These are phyloP conservation scores for Oligia latruncula DNA, from an alignment of 2,888 invertebrate species.

Conservation along the genomic window DNA sequence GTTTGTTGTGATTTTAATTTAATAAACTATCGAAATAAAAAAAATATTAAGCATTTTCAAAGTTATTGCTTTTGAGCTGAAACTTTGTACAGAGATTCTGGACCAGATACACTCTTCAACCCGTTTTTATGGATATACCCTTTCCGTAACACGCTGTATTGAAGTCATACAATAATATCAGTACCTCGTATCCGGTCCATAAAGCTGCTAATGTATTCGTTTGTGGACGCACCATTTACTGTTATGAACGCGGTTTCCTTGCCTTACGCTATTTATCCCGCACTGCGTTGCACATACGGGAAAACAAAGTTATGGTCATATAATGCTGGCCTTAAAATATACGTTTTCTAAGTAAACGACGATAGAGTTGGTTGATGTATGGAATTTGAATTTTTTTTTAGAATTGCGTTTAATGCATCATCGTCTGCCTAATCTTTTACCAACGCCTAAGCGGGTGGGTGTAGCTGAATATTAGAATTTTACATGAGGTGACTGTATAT, in stretches of 20 bases:
- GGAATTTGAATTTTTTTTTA: background rate
- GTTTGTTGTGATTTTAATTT: too few species aligned
- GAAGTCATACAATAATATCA: slow-evolving; percentile 65
- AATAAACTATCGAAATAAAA: too few species aligned
- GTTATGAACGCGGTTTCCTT: slow-evolving; percentile 79
- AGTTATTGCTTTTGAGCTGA: too few species aligned
- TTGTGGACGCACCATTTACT: slow-evolving; percentile 82
- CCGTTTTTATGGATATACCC: too few species aligned
- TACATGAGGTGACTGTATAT: too few species aligned
- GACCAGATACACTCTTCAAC: too few species aligned
- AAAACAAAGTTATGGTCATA: slow-evolving; percentile 32
- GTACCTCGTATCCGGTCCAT: slow-evolving; percentile 76
- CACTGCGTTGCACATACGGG: slow-evolving; percentile 48
- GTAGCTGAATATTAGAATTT: background rate
- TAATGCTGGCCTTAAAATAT: slow-evolving; percentile 27
- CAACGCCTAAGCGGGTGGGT: too few species aligned
- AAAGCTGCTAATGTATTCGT: slow-evolving; percentile 81
- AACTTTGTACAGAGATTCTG: too few species aligned
- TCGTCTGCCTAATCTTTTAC: background rate
- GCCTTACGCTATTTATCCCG: slow-evolving; percentile 77
- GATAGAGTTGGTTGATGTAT: background rate
- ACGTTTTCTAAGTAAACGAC: background rate
- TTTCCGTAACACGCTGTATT: too few species aligned
- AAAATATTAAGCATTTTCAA: too few species aligned
- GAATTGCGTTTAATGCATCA: background rate